Evolutionary conservation across 1,140 invertebrate species (phyloP).

Genomic region (Bombus turneri): DNA sequence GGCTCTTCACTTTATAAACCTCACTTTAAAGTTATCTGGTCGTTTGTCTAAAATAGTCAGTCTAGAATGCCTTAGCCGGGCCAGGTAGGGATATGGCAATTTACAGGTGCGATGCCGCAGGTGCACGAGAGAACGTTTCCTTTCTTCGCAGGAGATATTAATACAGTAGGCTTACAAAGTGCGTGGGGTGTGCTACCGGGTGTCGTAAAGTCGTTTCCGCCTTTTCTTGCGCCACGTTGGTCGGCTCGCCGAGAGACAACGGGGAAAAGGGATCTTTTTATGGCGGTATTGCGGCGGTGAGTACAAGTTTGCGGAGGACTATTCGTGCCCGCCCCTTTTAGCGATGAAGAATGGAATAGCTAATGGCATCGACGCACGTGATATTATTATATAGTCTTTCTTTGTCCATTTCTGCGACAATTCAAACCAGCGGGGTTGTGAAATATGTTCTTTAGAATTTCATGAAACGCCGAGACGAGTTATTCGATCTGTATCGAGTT

Average conservation of each 20-base stretch:
- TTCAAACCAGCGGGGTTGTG: not conserved
- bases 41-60: constrained; percentile 19
- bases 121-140: constrained; percentile 49
- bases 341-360: constrained; percentile 44
- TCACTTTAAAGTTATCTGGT: not conserved
- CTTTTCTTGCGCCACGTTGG: constrained; percentile 61
- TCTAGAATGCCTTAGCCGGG: constrained; percentile 6
- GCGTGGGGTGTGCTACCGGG: constrained; percentile 65
- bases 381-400: constrained; percentile 20
- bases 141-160: constrained; percentile 58
- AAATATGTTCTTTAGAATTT: not conserved
- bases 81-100: constrained; percentile 64
- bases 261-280: constrained; percentile 59
- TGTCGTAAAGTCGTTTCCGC: constrained; percentile 71
- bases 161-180: constrained; percentile 64
- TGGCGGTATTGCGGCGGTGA: constrained; percentile 41
- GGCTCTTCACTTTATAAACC: not conserved
- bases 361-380: constrained; percentile 52
- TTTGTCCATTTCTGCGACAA: not conserved
- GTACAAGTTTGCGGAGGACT: constrained; percentile 63
- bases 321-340: constrained; percentile 49
- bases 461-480: not conserved
- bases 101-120: constrained; percentile 59
- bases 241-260: constrained; percentile 55
- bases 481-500: not conserved